These are phyloP conservation scores for Archips crataeganus DNA, from an alignment of 2,888 invertebrate species.

Conservation along the genomic window DNA sequence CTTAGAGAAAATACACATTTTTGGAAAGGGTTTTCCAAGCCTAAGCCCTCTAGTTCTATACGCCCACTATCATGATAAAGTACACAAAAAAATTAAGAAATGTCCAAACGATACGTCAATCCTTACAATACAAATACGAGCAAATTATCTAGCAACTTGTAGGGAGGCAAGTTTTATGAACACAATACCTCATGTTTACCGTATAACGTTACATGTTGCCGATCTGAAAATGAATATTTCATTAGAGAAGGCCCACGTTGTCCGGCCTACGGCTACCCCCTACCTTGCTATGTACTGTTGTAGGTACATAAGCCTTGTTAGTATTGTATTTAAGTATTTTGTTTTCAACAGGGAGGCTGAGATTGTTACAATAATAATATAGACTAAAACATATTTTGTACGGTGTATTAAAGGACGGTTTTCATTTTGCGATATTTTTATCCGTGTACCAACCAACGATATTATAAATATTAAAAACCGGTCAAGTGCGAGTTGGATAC, in stretches of 20 bases:
- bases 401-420: background rate
- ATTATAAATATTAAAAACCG: too few relatives aligned
- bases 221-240: conserved; percentile 24
- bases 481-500: too few relatives aligned
- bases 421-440: background rate
- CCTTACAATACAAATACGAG: background rate
- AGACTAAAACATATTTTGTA: background rate
- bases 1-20: too few relatives aligned
- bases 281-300: background rate
- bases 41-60: too few relatives aligned
- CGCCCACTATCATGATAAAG: too few relatives aligned
- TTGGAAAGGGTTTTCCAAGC: too few relatives aligned
- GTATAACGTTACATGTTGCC: conserved; percentile 15
- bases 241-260: conserved; percentile 16
- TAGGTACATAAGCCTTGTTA: background rate
- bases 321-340: conserved; percentile 1
- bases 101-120: background rate
- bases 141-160: background rate
- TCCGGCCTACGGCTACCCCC: conserved; percentile 20
- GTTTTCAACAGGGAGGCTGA: background rate
- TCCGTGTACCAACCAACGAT: too few relatives aligned
- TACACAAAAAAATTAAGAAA: background rate
- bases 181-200: conserved; percentile 13
- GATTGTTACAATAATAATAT: background rate
- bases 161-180: conserved; percentile 10